Conservation (phyloP, 2,113 vertebrate species). For the Strigops habroptila region DNA sequence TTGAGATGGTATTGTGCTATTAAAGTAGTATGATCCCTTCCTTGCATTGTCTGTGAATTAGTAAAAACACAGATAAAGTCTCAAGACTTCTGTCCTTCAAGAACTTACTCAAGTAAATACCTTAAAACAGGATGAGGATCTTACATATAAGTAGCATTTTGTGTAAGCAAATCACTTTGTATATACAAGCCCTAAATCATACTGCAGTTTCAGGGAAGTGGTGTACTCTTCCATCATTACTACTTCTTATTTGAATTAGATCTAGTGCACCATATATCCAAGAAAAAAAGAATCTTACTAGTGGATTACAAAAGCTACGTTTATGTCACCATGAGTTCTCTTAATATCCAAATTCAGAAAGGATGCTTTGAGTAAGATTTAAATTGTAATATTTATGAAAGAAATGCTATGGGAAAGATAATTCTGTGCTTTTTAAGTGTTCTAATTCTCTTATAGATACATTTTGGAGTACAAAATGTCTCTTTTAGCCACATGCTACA, state of each 20-base stretch:
- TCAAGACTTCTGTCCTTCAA: neutral
- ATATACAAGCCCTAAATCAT: neutral
- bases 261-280: neutral
- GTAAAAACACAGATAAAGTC: neutral
- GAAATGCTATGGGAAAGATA: neutral
- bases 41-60: neutral
- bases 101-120: neutral
- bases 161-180: neutral
- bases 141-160: neutral
- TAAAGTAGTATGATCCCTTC: neutral
- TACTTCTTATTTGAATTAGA: neutral
- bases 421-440: constrained; percentile 8
- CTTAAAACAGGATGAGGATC: neutral
- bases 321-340: neutral
- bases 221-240: neutral
- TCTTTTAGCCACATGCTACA: neutral
- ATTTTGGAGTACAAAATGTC: constrained; percentile 20
- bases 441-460: constrained; percentile 11
- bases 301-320: neutral
- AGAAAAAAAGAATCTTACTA: neutral
- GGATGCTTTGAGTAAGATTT: neutral
- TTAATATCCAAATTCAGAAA: neutral
- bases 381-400: constrained; percentile 34
- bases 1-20: neutral
- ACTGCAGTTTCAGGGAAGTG: neutral